Base-by-base conservation (phyloP, 2,113 vertebrate species). In the Speoplatyrhinus poulsoni region DNA sequence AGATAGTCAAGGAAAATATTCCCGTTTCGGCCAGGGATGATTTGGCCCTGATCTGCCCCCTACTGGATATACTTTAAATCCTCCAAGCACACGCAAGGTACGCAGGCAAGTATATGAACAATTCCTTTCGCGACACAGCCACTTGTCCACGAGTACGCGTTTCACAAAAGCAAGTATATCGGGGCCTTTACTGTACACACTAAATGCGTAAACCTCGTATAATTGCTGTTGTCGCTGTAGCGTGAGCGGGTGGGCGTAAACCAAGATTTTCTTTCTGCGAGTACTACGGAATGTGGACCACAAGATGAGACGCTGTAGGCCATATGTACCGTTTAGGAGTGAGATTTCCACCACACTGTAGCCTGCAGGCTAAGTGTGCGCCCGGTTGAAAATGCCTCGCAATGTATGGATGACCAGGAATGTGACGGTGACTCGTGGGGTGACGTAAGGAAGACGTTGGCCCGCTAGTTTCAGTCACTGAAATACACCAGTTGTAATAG, bases 371-470 rank as follows among this genome's bases (percentile, higher is more conserved):
- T 69, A 53, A 68, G 4, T 12, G 17, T 63, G 69, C 26, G 26
- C 53, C 74, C 26, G 61, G 60, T 77, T 82, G 60, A 60, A 78
- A 77, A 60, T 47, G 3, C 55, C 12, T 64, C 56, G 59, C 72
- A 62, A 67, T 81, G 72, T 72, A 75, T 88, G 68, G 69, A 80
- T 70, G 81, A 79, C 60, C 57, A 72, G 79, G 84, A 87, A 89
- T 86, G 81, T 75, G 73, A 67, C 59, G 70, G 60, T 76, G 2
- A 26, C 26, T 26, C 26, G 3, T 26, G 26, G 26, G 26, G 26
- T 26, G 26, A 26, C 26, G 73, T 74, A 41, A 73, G 80, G 77
- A 83, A 77, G 76, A 68, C 9, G 48, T 19, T 72, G 73, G 32
- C 62, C 3, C 80, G 83, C 68, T 68, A 79, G 74, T 60, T 8